phyloP scores from a whole-genome alignment of 2,888 invertebrate species.

The Diarsia rubi region DNA sequence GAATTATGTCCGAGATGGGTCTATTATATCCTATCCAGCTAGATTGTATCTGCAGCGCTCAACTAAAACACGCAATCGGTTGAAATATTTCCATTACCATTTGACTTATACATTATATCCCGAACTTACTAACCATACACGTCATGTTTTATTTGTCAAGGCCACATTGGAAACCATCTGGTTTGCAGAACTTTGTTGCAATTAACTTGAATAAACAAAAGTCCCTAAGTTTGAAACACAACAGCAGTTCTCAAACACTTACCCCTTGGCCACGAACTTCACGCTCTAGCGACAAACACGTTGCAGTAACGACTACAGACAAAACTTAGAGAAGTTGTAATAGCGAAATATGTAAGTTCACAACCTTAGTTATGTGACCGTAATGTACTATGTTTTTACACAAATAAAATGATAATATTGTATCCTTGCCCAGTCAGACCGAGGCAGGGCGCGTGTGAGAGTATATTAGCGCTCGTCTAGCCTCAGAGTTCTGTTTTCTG shows the following conservation, averaged over 20 bases:
- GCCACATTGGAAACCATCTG: neutral
- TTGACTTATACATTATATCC: neutral
- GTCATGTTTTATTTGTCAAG: neutral
- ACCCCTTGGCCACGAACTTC: neutral
- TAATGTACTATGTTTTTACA: no score
- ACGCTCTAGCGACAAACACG: neutral
- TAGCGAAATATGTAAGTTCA: neutral
- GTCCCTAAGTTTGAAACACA: conserved; percentile 9
- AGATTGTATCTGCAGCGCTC: neutral
- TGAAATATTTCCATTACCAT: neutral
- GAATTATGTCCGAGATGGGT: neutral
- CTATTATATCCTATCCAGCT: neutral
- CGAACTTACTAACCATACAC: neutral
- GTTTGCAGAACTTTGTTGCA: neutral
- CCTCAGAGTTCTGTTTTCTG: neutral
- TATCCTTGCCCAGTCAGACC: neutral
- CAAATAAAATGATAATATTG: no score
- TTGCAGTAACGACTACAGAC: neutral
- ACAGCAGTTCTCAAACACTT: conserved; percentile 16
- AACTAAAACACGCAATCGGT: neutral
- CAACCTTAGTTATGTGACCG: no score
- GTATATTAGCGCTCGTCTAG: neutral
- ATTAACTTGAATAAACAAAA: conserved; percentile 19
- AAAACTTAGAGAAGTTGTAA: neutral
- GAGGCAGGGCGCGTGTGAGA: neutral